Base-by-base conservation (phyloP, 92 coral and sea anemone species). In the Palythoa grandis region DNA sequence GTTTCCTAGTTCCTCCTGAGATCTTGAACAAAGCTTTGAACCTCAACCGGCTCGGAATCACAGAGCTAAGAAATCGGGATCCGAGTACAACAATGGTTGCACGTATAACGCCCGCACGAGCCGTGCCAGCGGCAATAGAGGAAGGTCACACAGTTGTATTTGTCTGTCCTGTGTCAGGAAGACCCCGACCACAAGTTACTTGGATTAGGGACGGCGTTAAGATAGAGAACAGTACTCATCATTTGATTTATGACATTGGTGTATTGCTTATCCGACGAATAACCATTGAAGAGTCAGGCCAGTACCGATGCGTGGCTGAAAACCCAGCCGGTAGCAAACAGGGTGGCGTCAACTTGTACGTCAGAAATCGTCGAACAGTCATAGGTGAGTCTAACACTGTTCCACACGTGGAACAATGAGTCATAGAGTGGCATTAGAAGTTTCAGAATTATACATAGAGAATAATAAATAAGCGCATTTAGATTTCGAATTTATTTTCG, bases 271-370 rank as follows among this genome's bases (percentile, higher is more conserved):
- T 94, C 47, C 89, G 92, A 8, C 60, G 85, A 52, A 86, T 94
- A 8, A 80, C 84, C n/a, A 35, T 86, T 13, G 72, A 70, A 40
- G 91, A 90, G 69, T 87, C 94, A 4, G 98, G 98, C 19, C 94
- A 91, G 88, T 94, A 94, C 85, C 90, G 85, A 60, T 94, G 98
- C 60, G 91, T 89, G 22, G 98, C 92, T 10, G 90, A 79, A 10
- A 94, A 94, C 61, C 71, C 93, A 11, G 95, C 93, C 22, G 98
- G 98, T 1, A 88, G 79, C 83, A 92, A 88, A 74, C 92, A 92
- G 48, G 94, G 95, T 11, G 87, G 92, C 20, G 84, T 94, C 7
- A 92, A 89, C 52, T 71, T 94, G 68, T 87, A 84, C 58, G 95
- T 94, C 54, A 83, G 88, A 56, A 58, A 86, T 39, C 71, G 83